phyloP scores from a whole-genome alignment of 2,797 vertebrate genomes.

The Acomys russatus region DNA sequence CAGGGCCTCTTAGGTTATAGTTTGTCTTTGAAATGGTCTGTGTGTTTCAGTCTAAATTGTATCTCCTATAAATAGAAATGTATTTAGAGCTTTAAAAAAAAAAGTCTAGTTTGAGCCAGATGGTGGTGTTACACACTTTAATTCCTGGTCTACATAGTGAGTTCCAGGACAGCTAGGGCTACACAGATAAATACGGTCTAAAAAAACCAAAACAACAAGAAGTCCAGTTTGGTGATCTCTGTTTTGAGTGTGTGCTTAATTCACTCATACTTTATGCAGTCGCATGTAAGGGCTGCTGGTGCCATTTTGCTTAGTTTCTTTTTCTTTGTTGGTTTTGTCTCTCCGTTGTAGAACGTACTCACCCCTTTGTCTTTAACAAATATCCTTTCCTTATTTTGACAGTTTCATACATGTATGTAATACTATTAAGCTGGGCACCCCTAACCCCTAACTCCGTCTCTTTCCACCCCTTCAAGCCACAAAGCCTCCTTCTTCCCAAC shows the following conservation, averaged over 20 bases:
- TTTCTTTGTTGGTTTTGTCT: neutral
- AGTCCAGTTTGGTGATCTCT: neutral
- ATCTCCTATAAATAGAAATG: neutral
- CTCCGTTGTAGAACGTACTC: neutral
- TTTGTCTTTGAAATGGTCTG: constrained; percentile 7
- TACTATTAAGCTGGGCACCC: neutral
- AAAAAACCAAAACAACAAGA: neutral
- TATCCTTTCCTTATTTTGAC: neutral
- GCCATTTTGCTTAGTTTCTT: neutral
- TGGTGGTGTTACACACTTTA: neutral
- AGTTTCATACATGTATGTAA: no score
- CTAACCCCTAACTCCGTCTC: no score
- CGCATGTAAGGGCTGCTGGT: constrained; percentile 2
- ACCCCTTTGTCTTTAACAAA: constrained; percentile 30
- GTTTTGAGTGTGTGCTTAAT: neutral
- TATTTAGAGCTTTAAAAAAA: neutral
- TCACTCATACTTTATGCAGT: constrained; percentile 8
- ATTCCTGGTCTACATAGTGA: neutral
- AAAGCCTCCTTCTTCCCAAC: neutral
- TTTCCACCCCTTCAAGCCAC: no score
- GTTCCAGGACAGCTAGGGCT: neutral
- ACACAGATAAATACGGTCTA: neutral
- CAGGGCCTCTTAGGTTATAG: neutral
- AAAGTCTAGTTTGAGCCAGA: neutral
- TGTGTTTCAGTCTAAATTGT: constrained; percentile 42